A percentile compares a stretch with the other conserved stretches of the same genome.
Conservation (phyloP, 2,888 invertebrate species). For the Philonicus albiceps region DNA sequence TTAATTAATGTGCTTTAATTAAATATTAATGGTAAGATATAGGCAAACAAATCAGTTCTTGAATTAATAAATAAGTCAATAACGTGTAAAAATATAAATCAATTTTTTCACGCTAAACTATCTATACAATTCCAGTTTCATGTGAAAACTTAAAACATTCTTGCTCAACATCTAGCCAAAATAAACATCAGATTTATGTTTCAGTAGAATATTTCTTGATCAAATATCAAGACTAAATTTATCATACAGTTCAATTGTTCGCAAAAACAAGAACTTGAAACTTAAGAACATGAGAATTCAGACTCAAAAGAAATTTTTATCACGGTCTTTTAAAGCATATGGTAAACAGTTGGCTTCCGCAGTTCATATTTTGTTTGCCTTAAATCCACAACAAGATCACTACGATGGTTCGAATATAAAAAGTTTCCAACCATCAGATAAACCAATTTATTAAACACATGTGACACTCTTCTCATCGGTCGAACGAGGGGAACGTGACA, state of each 20-base stretch:
- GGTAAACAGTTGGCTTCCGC: not conserved
- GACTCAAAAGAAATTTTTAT: not conserved
- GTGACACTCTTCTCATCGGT: too few species aligned
- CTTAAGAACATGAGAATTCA: not conserved
- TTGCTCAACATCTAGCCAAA: too few species aligned
- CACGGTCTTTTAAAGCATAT: not conserved
- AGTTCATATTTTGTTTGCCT: not conserved
- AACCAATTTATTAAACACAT: not conserved
- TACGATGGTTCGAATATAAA: not conserved
- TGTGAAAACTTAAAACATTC: too few species aligned
- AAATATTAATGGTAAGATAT: not conserved
- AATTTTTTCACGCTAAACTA: too few species aligned
- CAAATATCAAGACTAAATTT: too few species aligned
- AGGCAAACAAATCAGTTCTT: not conserved
- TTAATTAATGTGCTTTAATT: not conserved
- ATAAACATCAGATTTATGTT: too few species aligned
- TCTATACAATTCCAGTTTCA: too few species aligned
- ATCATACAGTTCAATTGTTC: not conserved
- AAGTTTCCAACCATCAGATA: not conserved
- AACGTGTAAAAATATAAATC: too few species aligned
- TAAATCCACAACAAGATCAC: not conserved
- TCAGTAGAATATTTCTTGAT: too few species aligned
- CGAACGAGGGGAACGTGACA: not conserved
- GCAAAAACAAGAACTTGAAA: not conserved
- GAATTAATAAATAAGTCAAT: not conserved